Evolutionary conservation across 2,113 vertebrate species (phyloP).

Genomic region (Puntigrus tetrazona): DNA sequence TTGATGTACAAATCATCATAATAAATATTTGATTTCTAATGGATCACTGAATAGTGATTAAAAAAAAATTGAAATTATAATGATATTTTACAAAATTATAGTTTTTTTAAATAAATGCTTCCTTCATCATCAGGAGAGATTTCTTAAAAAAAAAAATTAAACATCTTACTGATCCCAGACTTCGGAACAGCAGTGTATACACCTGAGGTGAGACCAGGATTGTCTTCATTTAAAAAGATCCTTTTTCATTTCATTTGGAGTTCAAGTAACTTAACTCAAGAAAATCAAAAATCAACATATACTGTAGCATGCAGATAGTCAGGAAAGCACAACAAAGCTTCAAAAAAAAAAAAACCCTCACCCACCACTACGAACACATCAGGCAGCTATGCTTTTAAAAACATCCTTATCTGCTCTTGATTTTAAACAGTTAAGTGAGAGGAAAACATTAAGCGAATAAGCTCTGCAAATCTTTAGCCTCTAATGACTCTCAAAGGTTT

Average conservation of each 20-base stretch:
- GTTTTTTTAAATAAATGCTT: too few relatives aligned
- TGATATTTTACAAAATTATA: too few relatives aligned
- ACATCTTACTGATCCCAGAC: neutral
- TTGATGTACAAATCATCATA: too few relatives aligned
- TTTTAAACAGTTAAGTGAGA: conserved; percentile 34
- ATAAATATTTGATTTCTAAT: too few relatives aligned
- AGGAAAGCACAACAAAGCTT: neutral
- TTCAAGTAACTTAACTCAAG: neutral
- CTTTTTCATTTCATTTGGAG: neutral
- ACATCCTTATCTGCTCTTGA: neutral
- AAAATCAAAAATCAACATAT: neutral
- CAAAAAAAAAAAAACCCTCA: neutral
- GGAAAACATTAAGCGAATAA: conserved; percentile 31
- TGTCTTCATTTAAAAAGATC: neutral
- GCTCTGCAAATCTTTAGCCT: conserved; percentile 26
- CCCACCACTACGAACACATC: neutral
- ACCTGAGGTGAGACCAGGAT: neutral
- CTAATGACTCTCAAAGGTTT: conserved; percentile 40
- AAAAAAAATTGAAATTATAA: too few relatives aligned
- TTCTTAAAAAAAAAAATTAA: too few relatives aligned
- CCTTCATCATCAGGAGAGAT: too few relatives aligned
- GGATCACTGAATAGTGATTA: too few relatives aligned
- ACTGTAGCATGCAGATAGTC: neutral
- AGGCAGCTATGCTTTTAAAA: conserved; percentile 10
- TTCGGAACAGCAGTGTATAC: neutral